Evolutionary conservation across 2,888 invertebrate species (phyloP).

Genomic region (Hirudinaria manillensis): DNA sequence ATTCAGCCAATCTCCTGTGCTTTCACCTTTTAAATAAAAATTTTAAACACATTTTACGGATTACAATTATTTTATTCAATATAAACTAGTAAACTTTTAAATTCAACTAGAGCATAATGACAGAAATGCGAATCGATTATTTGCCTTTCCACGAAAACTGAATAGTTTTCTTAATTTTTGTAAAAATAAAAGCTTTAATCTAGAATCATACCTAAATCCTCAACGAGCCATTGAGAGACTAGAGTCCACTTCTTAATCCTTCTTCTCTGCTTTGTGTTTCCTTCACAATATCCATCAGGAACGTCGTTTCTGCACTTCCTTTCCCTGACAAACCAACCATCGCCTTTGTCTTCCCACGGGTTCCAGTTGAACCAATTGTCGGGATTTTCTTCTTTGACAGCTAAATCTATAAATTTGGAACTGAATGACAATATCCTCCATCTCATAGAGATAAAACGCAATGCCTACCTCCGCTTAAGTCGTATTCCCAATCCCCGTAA

Average conservation of each 20-base stretch:
- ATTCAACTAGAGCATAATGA: neutral
- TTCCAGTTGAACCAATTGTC: constrained; percentile 20
- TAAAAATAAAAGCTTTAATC: too few relatives aligned
- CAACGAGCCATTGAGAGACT: neutral
- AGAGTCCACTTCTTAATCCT: constrained; percentile 1
- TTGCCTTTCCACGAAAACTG: neutral
- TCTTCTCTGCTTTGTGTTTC: constrained; percentile 10
- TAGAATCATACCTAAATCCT: neutral
- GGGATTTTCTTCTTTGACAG: constrained; percentile 1
- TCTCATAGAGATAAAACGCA: neutral
- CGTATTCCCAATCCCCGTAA: constrained; percentile 27
- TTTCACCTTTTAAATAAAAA: neutral
- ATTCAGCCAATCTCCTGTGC: neutral
- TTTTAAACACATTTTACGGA: neutral
- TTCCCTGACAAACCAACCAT: constrained; percentile 18
- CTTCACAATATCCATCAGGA: neutral
- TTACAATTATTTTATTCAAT: neutral
- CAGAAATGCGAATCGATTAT: too few relatives aligned
- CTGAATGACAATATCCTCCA: constrained; percentile 2
- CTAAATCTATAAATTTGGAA: neutral
- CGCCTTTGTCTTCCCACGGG: constrained; percentile 5
- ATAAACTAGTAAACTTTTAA: constrained; percentile 2
- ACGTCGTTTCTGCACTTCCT: constrained; percentile 17
- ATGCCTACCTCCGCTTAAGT: neutral
- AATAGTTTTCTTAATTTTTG: too few relatives aligned